These are phyloP conservation scores for Eunapius fragilis DNA, from an alignment of 37 sponge, comb jelly and placozoan species.

Conservation along the genomic window DNA sequence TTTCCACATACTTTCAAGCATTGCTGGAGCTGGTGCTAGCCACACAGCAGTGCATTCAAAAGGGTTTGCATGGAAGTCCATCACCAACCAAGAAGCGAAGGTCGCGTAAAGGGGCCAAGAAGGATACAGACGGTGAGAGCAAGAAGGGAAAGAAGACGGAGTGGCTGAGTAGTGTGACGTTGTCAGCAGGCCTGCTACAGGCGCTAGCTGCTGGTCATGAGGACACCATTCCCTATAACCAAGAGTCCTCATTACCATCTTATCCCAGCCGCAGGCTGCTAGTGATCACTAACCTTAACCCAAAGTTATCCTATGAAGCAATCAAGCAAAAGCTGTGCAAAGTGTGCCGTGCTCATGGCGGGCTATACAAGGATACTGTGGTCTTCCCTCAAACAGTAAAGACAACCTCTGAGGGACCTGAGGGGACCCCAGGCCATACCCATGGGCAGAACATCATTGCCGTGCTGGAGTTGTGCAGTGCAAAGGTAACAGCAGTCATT, in stretches of 20 bases:
- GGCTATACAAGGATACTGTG: slow-evolving; percentile 57
- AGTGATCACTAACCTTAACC: slow-evolving; percentile 67
- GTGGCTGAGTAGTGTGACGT: slow-evolving; percentile 34
- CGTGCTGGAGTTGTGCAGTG: slow-evolving; percentile 36
- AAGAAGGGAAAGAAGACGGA: slow-evolving; percentile 10
- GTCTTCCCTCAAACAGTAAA: slow-evolving; percentile 30
- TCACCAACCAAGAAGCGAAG: neutral
- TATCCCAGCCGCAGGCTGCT: slow-evolving; percentile 57
- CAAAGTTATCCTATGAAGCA: slow-evolving; percentile 24
- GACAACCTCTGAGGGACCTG: slow-evolving; percentile 16
- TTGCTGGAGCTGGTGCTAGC: slow-evolving; percentile 70
- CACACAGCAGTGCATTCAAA: slow-evolving; percentile 15
- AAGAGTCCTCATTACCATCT: slow-evolving; percentile 2
- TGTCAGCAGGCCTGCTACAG: slow-evolving; percentile 12
- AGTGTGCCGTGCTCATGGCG: slow-evolving; percentile 56
- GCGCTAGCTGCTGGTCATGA: neutral
- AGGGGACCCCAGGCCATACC: neutral
- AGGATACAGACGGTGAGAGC: neutral
- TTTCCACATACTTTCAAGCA: slow-evolving; percentile 85
- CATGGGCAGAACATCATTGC: slow-evolving; percentile 46
- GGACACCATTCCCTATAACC: neutral
- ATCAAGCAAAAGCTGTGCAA: slow-evolving; percentile 19
- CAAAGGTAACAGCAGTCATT: slow-evolving; percentile 18
- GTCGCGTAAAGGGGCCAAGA: neutral
- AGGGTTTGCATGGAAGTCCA: slow-evolving; percentile 15